These are phyloP conservation scores for Artemisiospiza belli DNA, from an alignment of 2,113 vertebrate species.

Conservation along the genomic window DNA sequence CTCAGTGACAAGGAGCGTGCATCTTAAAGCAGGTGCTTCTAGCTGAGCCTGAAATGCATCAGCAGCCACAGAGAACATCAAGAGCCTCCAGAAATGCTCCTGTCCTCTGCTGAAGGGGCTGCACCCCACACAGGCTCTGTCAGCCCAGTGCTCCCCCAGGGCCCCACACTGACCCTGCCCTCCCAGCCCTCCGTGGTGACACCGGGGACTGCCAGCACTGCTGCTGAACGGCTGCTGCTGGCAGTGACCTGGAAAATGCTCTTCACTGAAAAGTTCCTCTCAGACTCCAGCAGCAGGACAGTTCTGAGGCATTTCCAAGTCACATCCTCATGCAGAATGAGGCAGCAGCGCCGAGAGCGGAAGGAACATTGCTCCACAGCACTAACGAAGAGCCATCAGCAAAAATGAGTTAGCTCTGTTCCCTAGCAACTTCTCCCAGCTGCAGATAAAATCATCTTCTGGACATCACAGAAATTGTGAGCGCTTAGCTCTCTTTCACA, in stretches of 20 bases:
- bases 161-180: not conserved
- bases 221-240: too few species aligned
- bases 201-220: not conserved
- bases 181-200: accelerated
- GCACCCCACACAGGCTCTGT: not conserved
- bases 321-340: not conserved
- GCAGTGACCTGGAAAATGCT: not conserved
- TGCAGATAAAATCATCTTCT: constrained; percentile 38
- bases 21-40: not conserved
- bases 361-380: not conserved
- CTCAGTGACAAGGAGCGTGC: not conserved
- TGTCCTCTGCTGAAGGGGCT: not conserved
- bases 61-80: not conserved
- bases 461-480: not conserved
- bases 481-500: not conserved
- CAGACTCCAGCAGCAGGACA: not conserved
- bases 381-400: not conserved
- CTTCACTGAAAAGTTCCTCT: not conserved
- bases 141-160: not conserved
- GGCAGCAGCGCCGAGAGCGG: not conserved
- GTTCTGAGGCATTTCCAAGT: not conserved
- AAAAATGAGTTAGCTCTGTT: constrained; percentile 13
- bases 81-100: not conserved
- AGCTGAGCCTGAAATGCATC: not conserved
- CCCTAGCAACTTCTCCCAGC: constrained; percentile 63